Base-by-base conservation (phyloP, 2,888 invertebrate species). In the Epistrophe grossulariae region DNA sequence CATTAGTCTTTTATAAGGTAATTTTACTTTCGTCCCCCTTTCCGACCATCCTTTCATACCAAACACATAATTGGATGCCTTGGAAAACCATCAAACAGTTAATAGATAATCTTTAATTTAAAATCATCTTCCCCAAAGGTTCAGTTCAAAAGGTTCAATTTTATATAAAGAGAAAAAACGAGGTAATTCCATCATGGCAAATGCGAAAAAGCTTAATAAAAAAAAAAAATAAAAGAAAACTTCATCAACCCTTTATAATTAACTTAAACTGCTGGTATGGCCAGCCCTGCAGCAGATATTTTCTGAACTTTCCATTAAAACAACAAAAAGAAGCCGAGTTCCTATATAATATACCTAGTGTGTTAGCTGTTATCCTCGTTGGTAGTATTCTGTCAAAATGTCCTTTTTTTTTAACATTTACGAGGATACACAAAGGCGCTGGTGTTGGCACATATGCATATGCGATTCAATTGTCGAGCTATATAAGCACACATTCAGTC, bases 401-500 rank as follows among this genome's bases (percentile, higher is more conserved):
- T 70, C 84, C 72, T 81, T 79, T 70, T 78, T 74, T 52, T 74
- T 71, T 13, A 82, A 81, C 74, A 77, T 71, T 74, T 59, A 77
- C 60, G 60, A 57, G 48, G 17, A 48, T 48, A 60, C 72, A 85
- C 64, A 71, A 73, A 70, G 19, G 70, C 24, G 19, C 15, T 15
- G 24, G 19, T 35, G 17, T 15, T 17, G 66, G 28, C 11, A 43
- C 28, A 62, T 15, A 52, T 19, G 52, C 9, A 19, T 19, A 35
- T 35, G 19, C 5, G 52, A 11, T 38, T 19, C 52, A 38, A 52
- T 15, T 11, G 72, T 40, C 68, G 28, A 59, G 81, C 15, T 24
- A 78, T 24, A 78, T 74, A 78, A 85, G 70, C 82, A 85, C 74
- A 82, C 77, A 79, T 85, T 82, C 71, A 74, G 59, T 77, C 74